Base-by-base conservation (phyloP, 2,797 vertebrate species). In the Triplophysa yarkandensis region DNA sequence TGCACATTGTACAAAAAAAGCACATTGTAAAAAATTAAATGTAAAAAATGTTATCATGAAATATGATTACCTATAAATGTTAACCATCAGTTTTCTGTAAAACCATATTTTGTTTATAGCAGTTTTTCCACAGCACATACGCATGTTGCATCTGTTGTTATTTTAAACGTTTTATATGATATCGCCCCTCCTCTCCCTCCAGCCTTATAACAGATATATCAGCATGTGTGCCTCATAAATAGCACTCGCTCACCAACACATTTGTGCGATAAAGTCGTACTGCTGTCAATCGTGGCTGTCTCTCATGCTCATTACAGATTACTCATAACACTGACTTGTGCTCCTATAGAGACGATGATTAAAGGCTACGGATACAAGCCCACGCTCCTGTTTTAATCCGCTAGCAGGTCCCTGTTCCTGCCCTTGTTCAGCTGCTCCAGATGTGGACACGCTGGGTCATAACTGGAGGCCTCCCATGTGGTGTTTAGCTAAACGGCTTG, bases 241-340 rank as follows among this genome's bases (percentile, higher is more conserved):
- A 77, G 52, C 62, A 63, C 55, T 46, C 57, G 23, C 19, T 67
- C 54, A 16, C 23, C 41, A 48, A 34, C 86, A 81, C 85, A 82
- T 77, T 77, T 77, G 71, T 86, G 73, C 80, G 81, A 86, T 85
- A 85, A 88, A 89, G 85, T 85, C 84, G 84, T 73, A 83, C 32
- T 25, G 41, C 23, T 61, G 30, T 67, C 62, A 72, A 30, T 62
- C 48, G 61, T 72, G 52, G 32, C 50, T 67, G 41, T 27, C 39
- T 54, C 48, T 74, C 44, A 23, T 50, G 41, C 71, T 74, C 21
- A 66, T 74, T 66, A 57, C n/a, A 46, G 48, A 63, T 62, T 19
- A 1, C 57, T 54, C 17, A 62, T 41, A 43, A 34, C 32, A 63
- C 27, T 61, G 39, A 6, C 32, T 34, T 62, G 54, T 19, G 23